A percentile compares a stretch with the other conserved stretches of the same genome.
These are phyloP conservation scores for Callocephalon fimbriatum DNA, from an alignment of 2,113 vertebrate genomes.

Conservation along the genomic window DNA sequence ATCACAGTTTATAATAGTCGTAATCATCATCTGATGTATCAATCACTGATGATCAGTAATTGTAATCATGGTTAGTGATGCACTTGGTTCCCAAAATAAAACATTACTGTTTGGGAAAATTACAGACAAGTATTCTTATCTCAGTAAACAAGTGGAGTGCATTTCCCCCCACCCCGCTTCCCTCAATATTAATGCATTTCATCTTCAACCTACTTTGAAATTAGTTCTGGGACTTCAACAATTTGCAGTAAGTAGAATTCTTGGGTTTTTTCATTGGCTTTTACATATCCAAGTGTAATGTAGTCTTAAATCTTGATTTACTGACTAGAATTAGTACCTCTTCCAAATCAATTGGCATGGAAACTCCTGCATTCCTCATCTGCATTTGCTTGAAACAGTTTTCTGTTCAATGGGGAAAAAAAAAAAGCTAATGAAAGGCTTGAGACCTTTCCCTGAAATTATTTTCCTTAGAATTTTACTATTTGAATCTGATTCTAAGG, in stretches of 20 bases:
- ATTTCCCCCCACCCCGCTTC: neutral
- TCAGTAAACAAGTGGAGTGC: neutral
- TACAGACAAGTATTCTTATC: neutral
- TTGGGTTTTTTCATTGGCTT: neutral
- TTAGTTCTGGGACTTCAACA: neutral
- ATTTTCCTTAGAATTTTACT: neutral
- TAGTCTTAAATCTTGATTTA: neutral
- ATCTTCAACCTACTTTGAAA: neutral
- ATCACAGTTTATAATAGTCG: neutral
- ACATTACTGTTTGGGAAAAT: neutral
- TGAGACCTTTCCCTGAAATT: neutral
- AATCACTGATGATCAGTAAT: neutral
- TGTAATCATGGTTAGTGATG: neutral
- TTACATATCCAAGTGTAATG: neutral
- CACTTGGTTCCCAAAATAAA: neutral
- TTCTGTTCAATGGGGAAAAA: neutral
- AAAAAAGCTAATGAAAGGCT: neutral
- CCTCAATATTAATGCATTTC: neutral
- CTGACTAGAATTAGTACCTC: neutral
- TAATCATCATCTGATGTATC: neutral
- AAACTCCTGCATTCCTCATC: neutral
- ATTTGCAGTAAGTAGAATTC: neutral
- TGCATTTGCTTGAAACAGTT: neutral
- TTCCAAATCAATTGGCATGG: neutral
- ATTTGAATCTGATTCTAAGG: neutral